Percentiles rank a stretch among this genome's conserved stretches.
phyloP scores from a whole-genome alignment of 2,888 invertebrate genomes.

The Glyphotaelius pellucidus region DNA sequence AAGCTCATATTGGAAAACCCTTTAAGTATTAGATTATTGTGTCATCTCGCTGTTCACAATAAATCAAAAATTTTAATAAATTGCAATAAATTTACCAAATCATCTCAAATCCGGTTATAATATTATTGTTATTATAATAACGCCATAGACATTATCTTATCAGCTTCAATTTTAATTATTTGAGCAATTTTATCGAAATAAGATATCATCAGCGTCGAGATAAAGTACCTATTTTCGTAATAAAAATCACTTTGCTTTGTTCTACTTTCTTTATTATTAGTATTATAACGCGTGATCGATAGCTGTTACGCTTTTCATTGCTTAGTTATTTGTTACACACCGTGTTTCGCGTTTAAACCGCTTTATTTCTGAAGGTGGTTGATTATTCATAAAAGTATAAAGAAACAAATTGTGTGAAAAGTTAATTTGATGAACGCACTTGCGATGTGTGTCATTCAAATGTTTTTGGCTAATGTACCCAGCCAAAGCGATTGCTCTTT shows the following conservation, averaged over 20 bases:
- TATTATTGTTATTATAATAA: background rate
- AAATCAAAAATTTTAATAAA: background rate
- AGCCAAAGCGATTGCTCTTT: too few relatives aligned
- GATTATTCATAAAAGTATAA: too few relatives aligned
- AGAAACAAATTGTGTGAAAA: too few relatives aligned
- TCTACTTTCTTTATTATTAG: background rate
- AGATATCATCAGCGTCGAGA: background rate
- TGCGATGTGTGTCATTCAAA: too few relatives aligned
- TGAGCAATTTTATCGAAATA: background rate
- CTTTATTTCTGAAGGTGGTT: too few relatives aligned
- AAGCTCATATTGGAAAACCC: too few relatives aligned
- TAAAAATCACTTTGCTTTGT: background rate
- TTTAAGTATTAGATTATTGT: too few relatives aligned
- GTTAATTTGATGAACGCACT: too few relatives aligned
- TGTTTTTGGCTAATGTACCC: too few relatives aligned
- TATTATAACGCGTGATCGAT: background rate
- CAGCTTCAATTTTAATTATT: background rate
- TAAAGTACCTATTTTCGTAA: background rate
- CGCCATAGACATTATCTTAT: background rate
- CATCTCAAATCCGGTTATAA: background rate
- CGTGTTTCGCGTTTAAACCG: too few relatives aligned
- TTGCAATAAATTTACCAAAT: background rate
- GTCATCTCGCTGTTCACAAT: background rate
- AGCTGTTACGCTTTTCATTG: background rate
- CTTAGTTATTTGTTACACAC: too few relatives aligned